These are phyloP conservation scores for Proteles cristata DNA, from an alignment of 2,113 vertebrate species.

Conservation along the genomic window DNA sequence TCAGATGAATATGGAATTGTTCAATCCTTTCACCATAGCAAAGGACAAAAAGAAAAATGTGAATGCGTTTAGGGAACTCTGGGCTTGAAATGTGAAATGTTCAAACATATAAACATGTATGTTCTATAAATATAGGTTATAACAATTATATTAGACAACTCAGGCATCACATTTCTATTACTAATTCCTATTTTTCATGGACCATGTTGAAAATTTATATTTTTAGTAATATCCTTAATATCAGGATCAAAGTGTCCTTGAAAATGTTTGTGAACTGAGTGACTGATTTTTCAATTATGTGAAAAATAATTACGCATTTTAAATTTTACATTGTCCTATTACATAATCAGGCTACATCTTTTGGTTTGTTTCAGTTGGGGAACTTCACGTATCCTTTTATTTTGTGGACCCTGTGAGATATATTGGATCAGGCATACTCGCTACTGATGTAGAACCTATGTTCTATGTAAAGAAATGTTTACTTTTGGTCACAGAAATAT, in stretches of 20 bases:
- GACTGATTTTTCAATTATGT: neutral
- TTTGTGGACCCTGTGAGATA: conserved; percentile 43
- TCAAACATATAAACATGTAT: conserved; percentile 71
- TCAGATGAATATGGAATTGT: conserved; percentile 63
- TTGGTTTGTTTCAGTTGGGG: neutral
- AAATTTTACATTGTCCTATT: neutral
- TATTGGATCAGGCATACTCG: neutral
- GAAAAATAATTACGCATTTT: neutral
- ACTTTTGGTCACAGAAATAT: neutral
- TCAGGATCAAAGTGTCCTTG: neutral
- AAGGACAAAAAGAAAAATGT: conserved; percentile 12
- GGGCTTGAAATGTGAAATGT: conserved; percentile 50
- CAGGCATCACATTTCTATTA: conserved; percentile 82
- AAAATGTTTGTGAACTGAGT: neutral
- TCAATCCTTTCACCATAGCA: conserved; percentile 21
- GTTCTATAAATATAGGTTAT: conserved; percentile 71
- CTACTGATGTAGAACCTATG: neutral
- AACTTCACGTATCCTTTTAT: neutral
- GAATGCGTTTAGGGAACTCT: conserved; percentile 59
- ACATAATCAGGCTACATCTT: neutral
- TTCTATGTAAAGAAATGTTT: neutral
- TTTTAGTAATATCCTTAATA: neutral
- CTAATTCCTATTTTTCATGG: neutral
- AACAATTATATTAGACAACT: conserved; percentile 79
- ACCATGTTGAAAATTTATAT: neutral